Evolutionary conservation across 1,140 invertebrate species (phyloP).

Genomic region (Nasonia giraulti): DNA sequence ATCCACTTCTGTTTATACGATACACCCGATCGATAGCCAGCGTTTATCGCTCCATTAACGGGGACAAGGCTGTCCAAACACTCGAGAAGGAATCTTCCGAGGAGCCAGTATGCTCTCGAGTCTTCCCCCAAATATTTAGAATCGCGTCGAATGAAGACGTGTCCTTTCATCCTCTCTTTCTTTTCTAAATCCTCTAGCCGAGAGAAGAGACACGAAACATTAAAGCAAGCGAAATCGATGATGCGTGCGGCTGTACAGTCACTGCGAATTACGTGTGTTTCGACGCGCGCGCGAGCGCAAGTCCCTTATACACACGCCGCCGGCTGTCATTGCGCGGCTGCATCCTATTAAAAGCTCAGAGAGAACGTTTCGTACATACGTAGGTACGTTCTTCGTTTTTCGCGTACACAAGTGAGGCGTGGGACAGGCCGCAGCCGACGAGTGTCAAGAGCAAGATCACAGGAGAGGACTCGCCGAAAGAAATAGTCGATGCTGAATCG

Average conservation of each 20-base stretch:
- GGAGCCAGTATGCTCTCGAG: neutral
- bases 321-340: slow-evolving; percentile 42
- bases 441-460: slow-evolving; percentile 55
- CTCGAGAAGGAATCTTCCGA: neutral
- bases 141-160: neutral
- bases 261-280: slow-evolving; percentile 16
- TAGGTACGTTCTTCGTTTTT: neutral
- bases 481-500: slow-evolving; percentile 57
- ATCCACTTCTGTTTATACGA: neutral
- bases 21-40: neutral
- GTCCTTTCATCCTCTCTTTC: too few relatives aligned
- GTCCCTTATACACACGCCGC: slow-evolving; percentile 12
- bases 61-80: neutral
- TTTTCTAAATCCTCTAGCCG: neutral
- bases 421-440: slow-evolving; percentile 48
- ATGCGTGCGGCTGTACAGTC: neutral
- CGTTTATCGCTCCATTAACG: slow-evolving; percentile 25
- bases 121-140: neutral
- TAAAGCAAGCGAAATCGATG: slow-evolving; percentile 27
- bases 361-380: neutral
- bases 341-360: slow-evolving; percentile 63
- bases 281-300: neutral
- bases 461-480: slow-evolving; percentile 61
- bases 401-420: neutral
- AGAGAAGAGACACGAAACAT: neutral